Evolutionary conservation across 2,113 vertebrate genomes (phyloP).

Genomic region (Leiothrix lutea): DNA sequence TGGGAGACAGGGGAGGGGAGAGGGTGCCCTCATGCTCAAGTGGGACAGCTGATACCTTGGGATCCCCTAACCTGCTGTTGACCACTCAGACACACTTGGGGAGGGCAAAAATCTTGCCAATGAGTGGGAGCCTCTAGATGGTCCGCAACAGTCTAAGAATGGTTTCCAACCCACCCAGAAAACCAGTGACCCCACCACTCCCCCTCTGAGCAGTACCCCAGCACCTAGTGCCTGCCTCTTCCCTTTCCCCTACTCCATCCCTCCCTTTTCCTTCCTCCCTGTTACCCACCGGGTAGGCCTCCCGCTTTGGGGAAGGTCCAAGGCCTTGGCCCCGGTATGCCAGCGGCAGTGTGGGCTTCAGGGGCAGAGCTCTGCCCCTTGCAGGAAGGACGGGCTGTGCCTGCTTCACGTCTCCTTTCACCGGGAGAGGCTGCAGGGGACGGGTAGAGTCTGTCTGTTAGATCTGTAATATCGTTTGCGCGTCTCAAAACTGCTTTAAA

Average conservation of each 20-base stretch:
- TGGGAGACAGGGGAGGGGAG: not conserved
- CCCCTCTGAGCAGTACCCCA: not conserved
- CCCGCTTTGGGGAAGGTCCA: not conserved
- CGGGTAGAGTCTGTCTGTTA: not conserved
- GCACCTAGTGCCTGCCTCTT: fast-evolving
- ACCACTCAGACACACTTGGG: not conserved
- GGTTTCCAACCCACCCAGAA: not conserved
- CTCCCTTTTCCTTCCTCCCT: not conserved
- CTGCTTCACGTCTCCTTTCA: not conserved
- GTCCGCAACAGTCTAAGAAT: fast-evolving
- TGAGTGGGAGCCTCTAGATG: fast-evolving
- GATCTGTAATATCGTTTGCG: not conserved
- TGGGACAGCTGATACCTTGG: not conserved
- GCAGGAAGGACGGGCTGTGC: not conserved
- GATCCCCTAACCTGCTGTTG: not conserved
- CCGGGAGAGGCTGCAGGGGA: not conserved
- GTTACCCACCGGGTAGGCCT: not conserved
- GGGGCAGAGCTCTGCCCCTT: not conserved
- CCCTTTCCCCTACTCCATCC: not conserved
- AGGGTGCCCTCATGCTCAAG: not conserved
- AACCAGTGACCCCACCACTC: not conserved
- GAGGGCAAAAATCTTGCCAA: not conserved
- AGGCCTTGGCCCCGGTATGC: not conserved
- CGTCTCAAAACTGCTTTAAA: not conserved
- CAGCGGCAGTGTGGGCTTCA: not conserved